These are phyloP conservation scores for Intellagama lesueurii DNA, from an alignment of 2,797 vertebrate species.

Conservation along the genomic window DNA sequence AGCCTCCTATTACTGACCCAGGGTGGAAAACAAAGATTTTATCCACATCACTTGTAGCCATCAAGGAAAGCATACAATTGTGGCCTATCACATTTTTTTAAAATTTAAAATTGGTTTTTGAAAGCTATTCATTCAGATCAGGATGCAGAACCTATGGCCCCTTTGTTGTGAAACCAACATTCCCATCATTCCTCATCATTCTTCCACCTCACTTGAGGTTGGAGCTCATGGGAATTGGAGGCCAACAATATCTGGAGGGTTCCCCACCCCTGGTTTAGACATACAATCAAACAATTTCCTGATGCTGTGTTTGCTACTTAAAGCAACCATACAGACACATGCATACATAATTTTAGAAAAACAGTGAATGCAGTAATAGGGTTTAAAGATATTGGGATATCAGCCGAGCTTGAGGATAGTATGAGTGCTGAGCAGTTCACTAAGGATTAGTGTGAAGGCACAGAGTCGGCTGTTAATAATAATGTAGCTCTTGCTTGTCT, in stretches of 20 bases:
- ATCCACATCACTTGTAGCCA: too few species aligned
- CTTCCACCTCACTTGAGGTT: neutral
- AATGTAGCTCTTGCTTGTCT: too few species aligned
- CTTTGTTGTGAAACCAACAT: neutral
- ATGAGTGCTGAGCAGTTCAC: slow-evolving; percentile 55
- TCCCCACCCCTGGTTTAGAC: neutral
- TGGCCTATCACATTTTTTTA: neutral
- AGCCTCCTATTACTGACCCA: too few species aligned
- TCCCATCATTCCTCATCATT: neutral
- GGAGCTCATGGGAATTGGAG: neutral
- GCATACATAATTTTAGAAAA: neutral
- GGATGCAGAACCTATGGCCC: neutral
- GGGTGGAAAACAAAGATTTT: too few species aligned
- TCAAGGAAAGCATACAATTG: neutral
- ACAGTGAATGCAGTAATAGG: slow-evolving; percentile 22
- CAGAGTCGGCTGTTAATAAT: slow-evolving; percentile 42
- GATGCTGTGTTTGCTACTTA: slow-evolving; percentile 32
- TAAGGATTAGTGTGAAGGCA: slow-evolving; percentile 32
- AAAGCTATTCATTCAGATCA: neutral
- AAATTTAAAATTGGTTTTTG: neutral
- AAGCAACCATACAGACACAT: slow-evolving; percentile 40
- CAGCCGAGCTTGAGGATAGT: slow-evolving; percentile 49
- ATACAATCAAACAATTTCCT: slow-evolving; percentile 26
- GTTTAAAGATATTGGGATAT: slow-evolving; percentile 5
- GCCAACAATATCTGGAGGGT: neutral